Percentiles rank a stretch among this genome's conserved stretches.
phyloP scores from a whole-genome alignment of 2,888 invertebrate genomes.

The Tenthredo mesomela region DNA sequence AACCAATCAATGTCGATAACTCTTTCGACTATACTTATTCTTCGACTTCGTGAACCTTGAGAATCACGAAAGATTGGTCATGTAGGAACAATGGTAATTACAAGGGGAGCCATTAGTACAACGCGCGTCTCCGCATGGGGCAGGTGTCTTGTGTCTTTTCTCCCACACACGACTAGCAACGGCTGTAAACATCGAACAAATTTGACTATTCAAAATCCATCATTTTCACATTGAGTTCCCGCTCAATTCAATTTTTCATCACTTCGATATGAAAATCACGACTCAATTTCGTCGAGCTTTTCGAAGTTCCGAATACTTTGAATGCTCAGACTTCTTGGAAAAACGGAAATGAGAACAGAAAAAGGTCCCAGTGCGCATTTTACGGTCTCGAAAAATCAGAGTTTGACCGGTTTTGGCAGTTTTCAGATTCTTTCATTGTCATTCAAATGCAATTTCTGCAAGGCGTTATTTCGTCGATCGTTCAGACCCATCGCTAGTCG shows the following conservation, averaged over 20 bases:
- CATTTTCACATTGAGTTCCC: background rate
- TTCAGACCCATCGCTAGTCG: conserved; percentile 63
- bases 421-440: background rate
- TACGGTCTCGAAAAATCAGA: background rate
- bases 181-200: conserved; percentile 58
- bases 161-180: conserved; percentile 61
- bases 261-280: background rate
- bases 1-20: conserved; percentile 4
- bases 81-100: conserved; percentile 68
- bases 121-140: conserved; percentile 67
- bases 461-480: conserved; percentile 51
- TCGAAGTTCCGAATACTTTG: background rate
- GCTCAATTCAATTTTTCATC: background rate
- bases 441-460: background rate
- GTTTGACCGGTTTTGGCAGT: conserved; percentile 31
- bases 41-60: conserved; percentile 36
- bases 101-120: conserved; percentile 67
- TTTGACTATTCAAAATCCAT: background rate
- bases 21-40: conserved; percentile 31
- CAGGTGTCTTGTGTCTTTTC: conserved; percentile 64
- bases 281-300: background rate
- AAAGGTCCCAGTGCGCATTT: background rate
- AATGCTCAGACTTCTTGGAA: background rate
- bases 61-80: conserved; percentile 49
- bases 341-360: background rate